Base-by-base conservation (phyloP, 2,113 vertebrate species). In the Caretta caretta region DNA sequence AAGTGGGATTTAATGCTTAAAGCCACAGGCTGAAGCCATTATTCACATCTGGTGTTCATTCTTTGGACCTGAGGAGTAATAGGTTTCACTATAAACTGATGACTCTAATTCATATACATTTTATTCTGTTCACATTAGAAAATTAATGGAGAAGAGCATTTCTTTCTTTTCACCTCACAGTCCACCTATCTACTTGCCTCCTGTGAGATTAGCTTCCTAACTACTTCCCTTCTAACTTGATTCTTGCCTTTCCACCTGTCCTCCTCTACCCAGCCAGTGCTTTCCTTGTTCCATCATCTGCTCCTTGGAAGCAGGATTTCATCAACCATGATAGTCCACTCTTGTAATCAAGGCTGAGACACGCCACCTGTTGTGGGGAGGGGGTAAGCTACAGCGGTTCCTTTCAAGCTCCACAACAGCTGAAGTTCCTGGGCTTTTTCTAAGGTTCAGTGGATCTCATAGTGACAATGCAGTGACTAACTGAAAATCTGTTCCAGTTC, bases 21-120 rank as follows among this genome's bases (percentile, higher is more conserved):
- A 96, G 91, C 89, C 94, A 97, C 84, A 89, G 95, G 79, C 92
- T 95, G 96, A 95, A 97, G 87, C 90, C 81, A 87, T 97, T 96
- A 93, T 90, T 97, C 96, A 91, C 8, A 4, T 95, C 82, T 96
- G 89, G 93, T 91, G 87, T 79, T 95, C 88, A 35, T 84, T 95
- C 96, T 96, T 93, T 96, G 94, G 97, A 94, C 82, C 59, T 89
- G 85, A 87, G 96, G 79, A 96, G 89, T 95, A 97, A 97, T 93
- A 90, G 96, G 91, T 96, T 95, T 96, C 92, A 94, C 79, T 95
- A 89, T 95, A 92, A 97, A 97, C 94, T 91, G 84, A 92, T 92
- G 93, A 91, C 53, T 93, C 56, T 79, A 90, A 90, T 97, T 97
- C 82, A 96, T 96, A 87, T 90, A 95, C 88, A 96, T 97, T 93